Evolutionary conservation across 1,140 invertebrate genomes (phyloP).

Genomic region (Sycophaga agraensis): DNA sequence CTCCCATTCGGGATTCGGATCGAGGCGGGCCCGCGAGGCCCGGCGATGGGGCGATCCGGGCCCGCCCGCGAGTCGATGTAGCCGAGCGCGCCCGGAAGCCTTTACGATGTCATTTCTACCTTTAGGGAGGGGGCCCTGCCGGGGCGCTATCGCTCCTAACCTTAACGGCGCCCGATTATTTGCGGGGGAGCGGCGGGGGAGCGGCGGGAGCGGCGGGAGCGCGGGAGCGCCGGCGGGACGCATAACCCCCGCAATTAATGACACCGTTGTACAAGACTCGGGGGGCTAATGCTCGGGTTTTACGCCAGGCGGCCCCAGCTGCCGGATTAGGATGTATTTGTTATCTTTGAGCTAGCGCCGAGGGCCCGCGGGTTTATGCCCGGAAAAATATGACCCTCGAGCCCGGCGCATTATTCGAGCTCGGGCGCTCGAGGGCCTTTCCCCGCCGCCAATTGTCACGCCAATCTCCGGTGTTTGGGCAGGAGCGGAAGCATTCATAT

Average conservation of each 20-base stretch:
- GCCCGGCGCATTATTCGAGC: no score
- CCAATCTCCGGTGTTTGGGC: no score
- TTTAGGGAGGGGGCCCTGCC: background rate
- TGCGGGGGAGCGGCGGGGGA: background rate
- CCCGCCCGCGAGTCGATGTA: background rate
- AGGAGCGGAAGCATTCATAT: no score
- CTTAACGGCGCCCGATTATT: slow-evolving; percentile 10
- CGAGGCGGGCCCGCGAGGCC: slow-evolving; percentile 7
- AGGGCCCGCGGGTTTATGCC: background rate
- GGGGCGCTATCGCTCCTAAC: background rate
- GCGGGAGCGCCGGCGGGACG: background rate
- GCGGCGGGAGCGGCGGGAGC: background rate
- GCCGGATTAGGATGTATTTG: slow-evolving; percentile 15
- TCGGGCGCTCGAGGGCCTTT: background rate
- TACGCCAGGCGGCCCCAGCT: background rate
- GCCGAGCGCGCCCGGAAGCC: background rate
- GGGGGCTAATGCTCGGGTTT: slow-evolving; percentile 15
- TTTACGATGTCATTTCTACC: slow-evolving; percentile 18
- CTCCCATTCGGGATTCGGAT: slow-evolving; percentile 12
- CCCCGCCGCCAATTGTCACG: no score
- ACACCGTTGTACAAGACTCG: slow-evolving; percentile 19
- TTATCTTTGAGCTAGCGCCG: slow-evolving; percentile 12
- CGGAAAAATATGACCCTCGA: background rate
- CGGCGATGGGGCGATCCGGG: background rate
- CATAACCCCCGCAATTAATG: slow-evolving; percentile 22